Percentiles rank a stretch among this genome's conserved stretches.
Evolutionary conservation across 2,113 vertebrate genomes (phyloP).

Genomic region (Poeciliopsis retropinna): DNA sequence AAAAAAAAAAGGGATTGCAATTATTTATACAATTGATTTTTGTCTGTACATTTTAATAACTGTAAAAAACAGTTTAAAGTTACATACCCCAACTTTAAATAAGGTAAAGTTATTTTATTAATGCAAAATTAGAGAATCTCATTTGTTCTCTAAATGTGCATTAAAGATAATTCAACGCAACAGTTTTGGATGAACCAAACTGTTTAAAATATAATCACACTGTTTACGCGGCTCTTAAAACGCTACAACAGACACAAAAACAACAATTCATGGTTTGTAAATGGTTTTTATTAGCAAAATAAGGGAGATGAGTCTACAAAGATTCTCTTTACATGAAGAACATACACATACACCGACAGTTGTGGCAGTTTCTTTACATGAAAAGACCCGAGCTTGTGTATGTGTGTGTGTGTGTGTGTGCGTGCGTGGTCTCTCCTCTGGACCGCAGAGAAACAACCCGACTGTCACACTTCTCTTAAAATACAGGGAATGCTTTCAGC

Average conservation of each 20-base stretch:
- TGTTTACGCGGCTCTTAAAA: neutral
- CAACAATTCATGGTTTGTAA: conserved; percentile 60
- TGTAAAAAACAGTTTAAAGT: no score
- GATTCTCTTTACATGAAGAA: conserved; percentile 70
- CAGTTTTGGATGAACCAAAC: neutral
- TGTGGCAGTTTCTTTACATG: conserved; percentile 74
- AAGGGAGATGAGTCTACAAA: conserved; percentile 83
- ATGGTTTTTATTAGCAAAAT: conserved; percentile 87
- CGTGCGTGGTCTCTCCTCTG: conserved; percentile 6
- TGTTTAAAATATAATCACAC: neutral
- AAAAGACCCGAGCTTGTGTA: conserved; percentile 46
- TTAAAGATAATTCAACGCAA: no score
- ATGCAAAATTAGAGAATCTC: no score
- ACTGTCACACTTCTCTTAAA: conserved; percentile 13
- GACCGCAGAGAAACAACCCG: conserved; percentile 29
- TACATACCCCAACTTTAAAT: no score
- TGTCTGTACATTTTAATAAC: no score
- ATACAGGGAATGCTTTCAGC: neutral
- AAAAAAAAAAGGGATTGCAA: no score
- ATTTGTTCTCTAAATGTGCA: no score
- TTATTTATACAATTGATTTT: no score
- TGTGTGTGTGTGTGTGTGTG: conserved; percentile 14
- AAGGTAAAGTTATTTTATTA: no score
- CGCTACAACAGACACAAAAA: neutral
- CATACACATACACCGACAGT: conserved; percentile 70